These are phyloP conservation scores for Pomatostomus ruficeps DNA, from an alignment of 2,113 vertebrate species.

Conservation along the genomic window DNA sequence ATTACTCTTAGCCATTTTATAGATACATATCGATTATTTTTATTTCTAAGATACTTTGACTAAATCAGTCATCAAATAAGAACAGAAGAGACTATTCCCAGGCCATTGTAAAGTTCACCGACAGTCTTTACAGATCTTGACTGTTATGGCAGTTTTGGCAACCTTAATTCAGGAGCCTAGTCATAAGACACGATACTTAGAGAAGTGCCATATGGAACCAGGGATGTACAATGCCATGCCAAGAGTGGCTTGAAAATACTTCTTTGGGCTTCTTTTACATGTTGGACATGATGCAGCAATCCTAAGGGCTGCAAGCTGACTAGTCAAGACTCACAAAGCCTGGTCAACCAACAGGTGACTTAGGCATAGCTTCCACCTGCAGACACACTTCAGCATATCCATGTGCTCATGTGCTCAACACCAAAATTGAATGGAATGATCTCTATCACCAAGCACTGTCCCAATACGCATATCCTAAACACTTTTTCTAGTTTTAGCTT, in stretches of 20 bases:
- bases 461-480: not conserved
- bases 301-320: not conserved
- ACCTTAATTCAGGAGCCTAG: not conserved
- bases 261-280: not conserved
- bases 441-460: not conserved
- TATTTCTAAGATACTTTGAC: not conserved
- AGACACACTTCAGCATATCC: not conserved
- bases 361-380: not conserved
- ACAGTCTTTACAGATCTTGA: not conserved
- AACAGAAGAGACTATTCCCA: not conserved
- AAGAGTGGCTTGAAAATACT: not conserved
- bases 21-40: not conserved
- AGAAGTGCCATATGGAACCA: not conserved
- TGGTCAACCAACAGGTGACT: not conserved
- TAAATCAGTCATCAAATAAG: not conserved
- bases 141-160: not conserved
- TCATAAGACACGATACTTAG: rapidly evolving
- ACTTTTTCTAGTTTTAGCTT: not conserved
- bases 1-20: not conserved
- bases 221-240: rapidly evolving
- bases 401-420: not conserved
- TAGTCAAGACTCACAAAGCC: not conserved
- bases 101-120: not conserved
- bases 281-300: not conserved
- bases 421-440: not conserved